phyloP scores from a whole-genome alignment of 64 coral and sea anemone genomes.

The Pachyseris speciosa region DNA sequence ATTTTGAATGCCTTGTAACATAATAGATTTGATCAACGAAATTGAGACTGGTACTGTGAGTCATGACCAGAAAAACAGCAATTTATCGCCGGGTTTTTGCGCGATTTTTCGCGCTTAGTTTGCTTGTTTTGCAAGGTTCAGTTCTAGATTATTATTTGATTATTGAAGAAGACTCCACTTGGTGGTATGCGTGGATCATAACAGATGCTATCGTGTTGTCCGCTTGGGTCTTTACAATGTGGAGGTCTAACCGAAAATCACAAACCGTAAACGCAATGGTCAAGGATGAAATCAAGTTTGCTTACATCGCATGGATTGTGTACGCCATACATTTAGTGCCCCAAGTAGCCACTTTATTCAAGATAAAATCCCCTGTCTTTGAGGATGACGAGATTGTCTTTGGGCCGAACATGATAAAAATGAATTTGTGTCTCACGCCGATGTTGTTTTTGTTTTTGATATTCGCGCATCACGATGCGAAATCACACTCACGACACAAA shows the following conservation, averaged over 20 bases:
- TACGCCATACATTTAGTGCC: slow-evolving; percentile 85
- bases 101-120: slow-evolving; percentile 52
- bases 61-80: slow-evolving; percentile 56
- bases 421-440: slow-evolving; percentile 85
- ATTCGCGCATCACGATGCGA: slow-evolving; percentile 86
- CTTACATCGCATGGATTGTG: slow-evolving; percentile 86
- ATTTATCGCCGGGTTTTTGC: slow-evolving; percentile 57
- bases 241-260: slow-evolving; percentile 63
- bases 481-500: slow-evolving; percentile 68
- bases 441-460: slow-evolving; percentile 88
- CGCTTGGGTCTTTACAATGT: slow-evolving; percentile 72
- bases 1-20: too few relatives aligned
- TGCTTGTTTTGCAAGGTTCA: slow-evolving; percentile 66
- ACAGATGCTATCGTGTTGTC: slow-evolving; percentile 63
- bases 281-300: slow-evolving; percentile 72
- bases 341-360: slow-evolving; percentile 81
- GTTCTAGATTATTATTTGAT: slow-evolving; percentile 83
- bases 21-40: not conserved
- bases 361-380: slow-evolving; percentile 21
- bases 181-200: slow-evolving; percentile 72
- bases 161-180: slow-evolving; percentile 14
- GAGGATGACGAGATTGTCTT: slow-evolving; percentile 66
- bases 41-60: too few relatives aligned
- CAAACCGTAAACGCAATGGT: not conserved
- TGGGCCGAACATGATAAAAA: slow-evolving; percentile 86